Evolutionary conservation across 2,888 invertebrate genomes (phyloP), one percentile per base, ranked within the genome.

Genomic region (Hyalella azteca): DNA sequence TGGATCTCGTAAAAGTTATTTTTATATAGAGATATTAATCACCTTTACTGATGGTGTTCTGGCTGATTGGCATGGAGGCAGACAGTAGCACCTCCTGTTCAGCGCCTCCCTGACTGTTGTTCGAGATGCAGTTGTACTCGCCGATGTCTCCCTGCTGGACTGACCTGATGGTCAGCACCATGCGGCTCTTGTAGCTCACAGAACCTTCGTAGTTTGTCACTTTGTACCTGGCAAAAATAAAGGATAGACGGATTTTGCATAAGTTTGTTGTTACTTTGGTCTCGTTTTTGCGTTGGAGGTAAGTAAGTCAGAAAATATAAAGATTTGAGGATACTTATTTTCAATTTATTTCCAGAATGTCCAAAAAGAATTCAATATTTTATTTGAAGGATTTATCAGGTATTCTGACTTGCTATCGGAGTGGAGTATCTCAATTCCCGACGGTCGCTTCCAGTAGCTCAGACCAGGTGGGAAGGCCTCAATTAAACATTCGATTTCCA

Each of bases 71-170:
- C 15, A 29, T 50, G 13, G 83, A 81, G 7, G 81, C 83, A 2
- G 83, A 81, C 5, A 83, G 78, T 19, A 79, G 32, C 39, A 83
- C 80, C n/a, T 77, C 83, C 73, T 83, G 83, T 73, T 83, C 83
- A 11, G 81, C 81, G 5, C 83, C 83, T 32, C 83, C 83, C 50
- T 83, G 83, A 41, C 83, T 83, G 81, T 83, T 83, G 80, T 83
- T 83, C 39, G 83, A 81, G 78, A 83, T 83, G 48, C 83, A 83
- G 54, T 81, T 83, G 80, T 83, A 83, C 45, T 81, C 79, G 7
- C 83, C 83, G 32, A 79, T 81, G 79, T 83, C 83, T 2, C 40
- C 78, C 41, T 48, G 39, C 19, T 81, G 49, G n/a, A 83, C 79
- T 7, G 77, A 50, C 29, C 45, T 59, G 50, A 83, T 83, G 36